These are phyloP conservation scores for Steinernema khuongi DNA, from an alignment of 1,140 invertebrate species.

Conservation along the genomic window DNA sequence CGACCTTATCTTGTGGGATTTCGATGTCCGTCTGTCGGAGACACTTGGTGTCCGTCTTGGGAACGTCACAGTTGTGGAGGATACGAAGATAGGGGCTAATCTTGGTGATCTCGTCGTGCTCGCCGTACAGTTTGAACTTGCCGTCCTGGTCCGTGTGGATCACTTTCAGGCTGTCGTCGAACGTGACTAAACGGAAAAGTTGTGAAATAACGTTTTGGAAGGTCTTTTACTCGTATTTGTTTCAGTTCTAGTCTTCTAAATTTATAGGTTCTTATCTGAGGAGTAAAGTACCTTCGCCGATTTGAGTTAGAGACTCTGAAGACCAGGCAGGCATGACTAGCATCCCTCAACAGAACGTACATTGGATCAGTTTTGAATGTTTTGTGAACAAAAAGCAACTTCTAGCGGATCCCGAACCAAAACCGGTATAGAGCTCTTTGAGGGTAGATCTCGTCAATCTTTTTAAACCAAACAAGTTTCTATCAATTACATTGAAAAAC, in stretches of 20 bases:
- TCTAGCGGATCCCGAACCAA: no score
- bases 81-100: slow-evolving; percentile 49
- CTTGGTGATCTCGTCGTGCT: slow-evolving; percentile 43
- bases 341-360: no score
- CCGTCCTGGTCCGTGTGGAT: slow-evolving; percentile 44
- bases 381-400: no score
- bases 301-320: no score
- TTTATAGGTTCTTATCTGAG: not conserved
- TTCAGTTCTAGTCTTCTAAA: not conserved
- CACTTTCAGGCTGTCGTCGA: slow-evolving; percentile 1
- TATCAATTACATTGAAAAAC: no score
- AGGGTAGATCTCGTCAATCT: no score
- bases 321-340: no score
- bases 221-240: not conserved
- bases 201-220: not conserved
- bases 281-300: no score
- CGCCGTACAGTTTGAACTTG: slow-evolving; percentile 39
- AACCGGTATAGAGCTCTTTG: no score
- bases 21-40: slow-evolving; percentile 44
- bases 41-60: slow-evolving; percentile 39
- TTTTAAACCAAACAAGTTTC: no score
- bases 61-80: slow-evolving; percentile 46
- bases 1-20: slow-evolving; percentile 43
- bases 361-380: no score
- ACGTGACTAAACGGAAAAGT: not conserved